Base-by-base conservation (phyloP, 2,113 vertebrate species). In the Chaetops frenatus region DNA sequence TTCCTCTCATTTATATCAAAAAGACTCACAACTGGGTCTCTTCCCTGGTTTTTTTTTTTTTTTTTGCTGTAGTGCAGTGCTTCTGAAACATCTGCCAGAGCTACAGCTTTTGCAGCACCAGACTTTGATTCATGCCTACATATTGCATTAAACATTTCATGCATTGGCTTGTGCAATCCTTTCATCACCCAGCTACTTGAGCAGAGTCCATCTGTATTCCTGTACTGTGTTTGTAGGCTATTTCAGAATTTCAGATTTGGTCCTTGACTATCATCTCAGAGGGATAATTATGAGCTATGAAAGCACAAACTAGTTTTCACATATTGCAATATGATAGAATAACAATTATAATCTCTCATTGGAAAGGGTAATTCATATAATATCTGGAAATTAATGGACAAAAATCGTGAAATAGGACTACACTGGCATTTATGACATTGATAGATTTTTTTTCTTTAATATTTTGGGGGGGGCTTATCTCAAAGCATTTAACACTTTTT, bases 1-100 rank as follows among this genome's bases (percentile, higher is more conserved):
- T 92, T 66, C 28, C 33, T 79, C 44, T 90, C 38, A 77, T 88
- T 90, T 90, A 58, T 83, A 77, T 92, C 21, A 86, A 84, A 86
- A 81, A 81, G 35, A 38, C 17, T 92, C 78, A 64, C 45, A 90
- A 62, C 25, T 33, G 40, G 4, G 9, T 70, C 23, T 72, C 50
- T 92, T 82, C n/a, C 22, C 15, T 47, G 23, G n/a, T n/a, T n/a
- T n/a, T n/a, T n/a, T n/a, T n/a, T n/a, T n/a, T n/a, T 81, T 86
- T 86, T 50, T 31, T 88, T 18, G 3, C 29, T 94, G 33, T 56
- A 58, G 12, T 35, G 16, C 54, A 70, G 42, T 62, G 18, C 29
- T 92, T 45, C 65, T 81, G 79, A 88, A 95, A 65, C 35, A 83
- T n/a, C 38, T 92, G 18, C 21, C 66, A 76, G 18, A 56, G 23